Percentiles rank a stretch among this genome's conserved stretches.
Conservation (phyloP, 2,888 invertebrate genomes). For the Drosophila histrio region DNA sequence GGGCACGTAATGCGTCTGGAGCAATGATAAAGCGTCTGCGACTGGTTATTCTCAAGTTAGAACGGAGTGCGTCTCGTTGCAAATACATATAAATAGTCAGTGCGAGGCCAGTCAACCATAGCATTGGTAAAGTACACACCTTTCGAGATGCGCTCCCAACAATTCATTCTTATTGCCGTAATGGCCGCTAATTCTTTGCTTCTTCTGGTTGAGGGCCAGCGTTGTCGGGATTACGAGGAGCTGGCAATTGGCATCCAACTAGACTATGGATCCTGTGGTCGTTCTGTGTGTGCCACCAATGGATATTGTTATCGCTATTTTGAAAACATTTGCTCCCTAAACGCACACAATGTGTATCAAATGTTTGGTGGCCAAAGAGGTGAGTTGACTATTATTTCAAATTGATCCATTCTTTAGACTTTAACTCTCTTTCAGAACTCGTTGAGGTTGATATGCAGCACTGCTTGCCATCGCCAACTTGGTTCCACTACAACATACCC, state of each 20-base stretch:
- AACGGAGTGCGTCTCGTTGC: too few species aligned
- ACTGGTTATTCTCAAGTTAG: too few species aligned
- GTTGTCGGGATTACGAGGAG: conserved; percentile 15
- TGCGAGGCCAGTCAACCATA: conserved; percentile 9
- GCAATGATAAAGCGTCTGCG: conserved; percentile 3
- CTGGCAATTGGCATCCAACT: background rate
- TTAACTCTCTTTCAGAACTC: conserved; percentile 16
- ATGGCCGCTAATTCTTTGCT: background rate
- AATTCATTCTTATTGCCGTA: background rate
- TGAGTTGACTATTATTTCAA: background rate
- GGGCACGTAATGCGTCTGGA: conserved; percentile 34
- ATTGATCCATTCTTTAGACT: too few species aligned
- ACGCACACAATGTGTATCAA: conserved; percentile 18
- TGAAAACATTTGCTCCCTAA: conserved; percentile 19
- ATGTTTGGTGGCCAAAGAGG: conserved; percentile 27
- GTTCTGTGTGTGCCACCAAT: conserved; percentile 35
- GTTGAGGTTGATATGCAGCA: conserved; percentile 13
- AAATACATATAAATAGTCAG: conserved; percentile 41
- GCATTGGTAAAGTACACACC: conserved; percentile 11
- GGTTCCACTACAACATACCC: conserved; percentile 23
- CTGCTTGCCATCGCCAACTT: conserved; percentile 15
- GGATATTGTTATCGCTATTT: conserved; percentile 43
- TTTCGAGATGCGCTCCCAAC: conserved; percentile 31
- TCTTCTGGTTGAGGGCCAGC: conserved; percentile 21
- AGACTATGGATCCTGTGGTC: conserved; percentile 16